Conservation (phyloP, 1,140 invertebrate genomes). For the Orius insidiosus region DNA sequence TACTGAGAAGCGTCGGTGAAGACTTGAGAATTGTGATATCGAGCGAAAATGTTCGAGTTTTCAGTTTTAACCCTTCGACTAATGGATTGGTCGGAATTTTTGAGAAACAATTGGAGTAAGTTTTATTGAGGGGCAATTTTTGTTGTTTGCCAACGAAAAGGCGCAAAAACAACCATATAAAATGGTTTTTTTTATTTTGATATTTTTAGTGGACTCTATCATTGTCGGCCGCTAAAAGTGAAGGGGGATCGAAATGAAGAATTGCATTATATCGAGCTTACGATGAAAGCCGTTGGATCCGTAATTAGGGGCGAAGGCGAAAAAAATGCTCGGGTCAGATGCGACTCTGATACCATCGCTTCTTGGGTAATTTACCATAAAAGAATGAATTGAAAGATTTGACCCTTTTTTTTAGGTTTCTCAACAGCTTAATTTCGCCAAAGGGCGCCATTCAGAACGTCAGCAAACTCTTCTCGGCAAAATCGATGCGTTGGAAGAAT, state of each 20-base stretch:
- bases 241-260: constrained; percentile 30
- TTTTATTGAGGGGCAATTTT: constrained; percentile 2
- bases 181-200: not conserved
- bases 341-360: constrained; percentile 62
- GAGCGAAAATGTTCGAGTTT: constrained; percentile 58
- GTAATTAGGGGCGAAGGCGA: constrained; percentile 28
- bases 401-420: constrained; percentile 30
- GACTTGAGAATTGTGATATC: constrained; percentile 57
- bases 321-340: constrained; percentile 61
- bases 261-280: constrained; percentile 59
- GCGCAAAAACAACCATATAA: constrained; percentile 4
- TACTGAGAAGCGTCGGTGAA: constrained; percentile 48
- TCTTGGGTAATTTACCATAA: constrained; percentile 45
- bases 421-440: constrained; percentile 69
- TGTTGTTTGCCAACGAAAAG: not conserved
- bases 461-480: constrained; percentile 33
- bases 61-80: constrained; percentile 31
- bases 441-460: constrained; percentile 66
- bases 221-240: constrained; percentile 35
- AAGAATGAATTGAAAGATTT: constrained; percentile 10
- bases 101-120: constrained; percentile 43
- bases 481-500: constrained; percentile 12
- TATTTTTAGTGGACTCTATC: constrained; percentile 35
- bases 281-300: constrained; percentile 34
- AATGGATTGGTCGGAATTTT: constrained; percentile 36